These are phyloP conservation scores for Maniola hyperantus DNA, from an alignment of 2,888 invertebrate species.

Conservation along the genomic window DNA sequence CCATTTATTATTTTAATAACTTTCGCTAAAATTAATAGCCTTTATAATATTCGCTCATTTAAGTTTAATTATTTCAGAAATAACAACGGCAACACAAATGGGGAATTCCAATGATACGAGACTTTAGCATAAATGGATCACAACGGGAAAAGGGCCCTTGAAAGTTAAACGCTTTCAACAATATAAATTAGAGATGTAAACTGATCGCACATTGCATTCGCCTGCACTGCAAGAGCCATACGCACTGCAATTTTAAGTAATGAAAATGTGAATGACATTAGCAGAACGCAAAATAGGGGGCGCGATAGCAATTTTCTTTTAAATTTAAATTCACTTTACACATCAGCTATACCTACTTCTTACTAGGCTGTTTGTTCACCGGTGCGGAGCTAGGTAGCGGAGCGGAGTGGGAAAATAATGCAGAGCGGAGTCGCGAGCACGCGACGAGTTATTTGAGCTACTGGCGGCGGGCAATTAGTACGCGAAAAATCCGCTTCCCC, in stretches of 20 bases:
- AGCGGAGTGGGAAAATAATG: too few species aligned
- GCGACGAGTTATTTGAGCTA: too few species aligned
- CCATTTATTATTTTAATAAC: slow-evolving; percentile 29
- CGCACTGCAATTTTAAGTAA: background rate
- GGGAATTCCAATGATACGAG: slow-evolving; percentile 39
- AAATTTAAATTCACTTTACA: too few species aligned
- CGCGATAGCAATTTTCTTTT: too few species aligned
- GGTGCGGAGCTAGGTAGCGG: too few species aligned
- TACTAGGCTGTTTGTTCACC: too few species aligned
- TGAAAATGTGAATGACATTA: too few species aligned
- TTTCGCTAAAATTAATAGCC: slow-evolving; percentile 25
- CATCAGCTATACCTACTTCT: too few species aligned
- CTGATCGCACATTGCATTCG: background rate
- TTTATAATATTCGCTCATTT: slow-evolving; percentile 33
- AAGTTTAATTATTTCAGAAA: slow-evolving; percentile 40
- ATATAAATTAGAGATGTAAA: background rate
- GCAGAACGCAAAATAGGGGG: too few species aligned
- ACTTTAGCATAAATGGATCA: slow-evolving; percentile 31
- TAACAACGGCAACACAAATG: slow-evolving; percentile 37
- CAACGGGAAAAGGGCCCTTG: background rate
- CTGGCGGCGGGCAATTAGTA: too few species aligned
- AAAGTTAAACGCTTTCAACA: slow-evolving; percentile 1
- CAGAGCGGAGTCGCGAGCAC: too few species aligned
- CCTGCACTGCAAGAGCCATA: background rate
- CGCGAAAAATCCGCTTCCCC: too few species aligned